phyloP scores from a whole-genome alignment of 2,888 invertebrate species.

The Matsumyia berberina region DNA sequence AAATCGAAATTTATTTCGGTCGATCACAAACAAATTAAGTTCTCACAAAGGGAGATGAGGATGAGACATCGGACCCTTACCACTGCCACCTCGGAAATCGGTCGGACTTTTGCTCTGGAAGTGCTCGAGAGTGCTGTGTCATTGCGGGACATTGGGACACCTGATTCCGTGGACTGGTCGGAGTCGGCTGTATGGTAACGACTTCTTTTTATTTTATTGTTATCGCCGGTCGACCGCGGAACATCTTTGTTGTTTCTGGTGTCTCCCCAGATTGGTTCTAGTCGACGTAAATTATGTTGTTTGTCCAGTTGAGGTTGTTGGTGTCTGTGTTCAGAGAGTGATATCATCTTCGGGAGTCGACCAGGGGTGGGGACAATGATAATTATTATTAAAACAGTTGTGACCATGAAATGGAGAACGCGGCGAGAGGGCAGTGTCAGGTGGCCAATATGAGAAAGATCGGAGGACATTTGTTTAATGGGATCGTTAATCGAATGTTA shows the following conservation, averaged over 20 bases:
- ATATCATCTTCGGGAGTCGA: conserved; percentile 45
- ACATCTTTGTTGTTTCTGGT: conserved; percentile 25
- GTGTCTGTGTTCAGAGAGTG: conserved; percentile 38
- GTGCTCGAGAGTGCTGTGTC: conserved; percentile 9
- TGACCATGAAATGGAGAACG: conserved; percentile 56
- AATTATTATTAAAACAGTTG: conserved; percentile 33
- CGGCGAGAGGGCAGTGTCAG: conserved; percentile 51
- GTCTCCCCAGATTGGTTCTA: conserved; percentile 42
- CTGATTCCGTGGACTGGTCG: conserved; percentile 57
- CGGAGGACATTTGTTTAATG: conserved; percentile 66
- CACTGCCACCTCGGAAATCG: conserved; percentile 14
- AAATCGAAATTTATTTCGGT: conserved; percentile 58
- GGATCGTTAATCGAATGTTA: conserved; percentile 68
- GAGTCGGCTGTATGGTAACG: conserved; percentile 21
- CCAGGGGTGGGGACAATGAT: conserved; percentile 42
- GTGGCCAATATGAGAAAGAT: conserved; percentile 58
- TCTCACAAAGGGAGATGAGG: conserved; percentile 18
- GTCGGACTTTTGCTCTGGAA: not conserved
- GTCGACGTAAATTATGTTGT: conserved; percentile 71
- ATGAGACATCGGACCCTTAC: not conserved
- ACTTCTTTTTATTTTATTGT: conserved; percentile 58
- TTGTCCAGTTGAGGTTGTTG: conserved; percentile 56
- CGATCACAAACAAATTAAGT: conserved; percentile 68
- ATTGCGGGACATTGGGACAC: conserved; percentile 53
- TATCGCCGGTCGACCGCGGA: conserved; percentile 2